A percentile compares a stretch with the other conserved stretches of the same genome.
phyloP scores from a whole-genome alignment of 2,797 vertebrate genomes.

The Phylloscopus collybita region DNA sequence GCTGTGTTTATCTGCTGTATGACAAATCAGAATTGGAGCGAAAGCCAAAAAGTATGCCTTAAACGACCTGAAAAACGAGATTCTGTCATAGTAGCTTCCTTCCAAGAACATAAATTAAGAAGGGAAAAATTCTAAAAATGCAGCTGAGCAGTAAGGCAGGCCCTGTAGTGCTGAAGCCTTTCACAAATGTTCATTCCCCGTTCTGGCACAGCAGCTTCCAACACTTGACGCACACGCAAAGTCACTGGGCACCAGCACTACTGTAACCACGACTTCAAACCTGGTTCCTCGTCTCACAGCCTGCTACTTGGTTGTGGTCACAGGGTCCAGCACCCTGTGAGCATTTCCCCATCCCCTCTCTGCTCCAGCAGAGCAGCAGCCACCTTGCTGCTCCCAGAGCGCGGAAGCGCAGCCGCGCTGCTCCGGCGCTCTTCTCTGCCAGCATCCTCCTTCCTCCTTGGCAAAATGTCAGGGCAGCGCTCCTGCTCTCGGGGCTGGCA shows the following conservation, averaged over 20 bases:
- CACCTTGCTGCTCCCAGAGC: not conserved
- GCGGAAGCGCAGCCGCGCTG: fast-evolving
- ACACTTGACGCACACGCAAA: not conserved
- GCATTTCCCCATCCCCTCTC: not conserved
- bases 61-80: slow-evolving; percentile 30
- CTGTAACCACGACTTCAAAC: not conserved
- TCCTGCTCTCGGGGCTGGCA: fast-evolving
- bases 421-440: not conserved
- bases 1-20: slow-evolving; percentile 42
- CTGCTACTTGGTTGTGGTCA: not conserved
- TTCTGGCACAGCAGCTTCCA: not conserved
- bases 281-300: not conserved
- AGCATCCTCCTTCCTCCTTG: slow-evolving; percentile 9
- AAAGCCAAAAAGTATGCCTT: slow-evolving; percentile 31
- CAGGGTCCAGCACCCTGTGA: not conserved
- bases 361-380: not conserved
- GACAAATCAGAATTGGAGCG: slow-evolving; percentile 41
- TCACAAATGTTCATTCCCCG: slow-evolving; percentile 3
- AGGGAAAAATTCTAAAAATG: slow-evolving; percentile 36
- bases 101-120: slow-evolving; percentile 54
- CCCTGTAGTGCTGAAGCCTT: not conserved
- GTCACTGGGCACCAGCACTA: not conserved
- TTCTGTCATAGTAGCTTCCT: slow-evolving; percentile 43
- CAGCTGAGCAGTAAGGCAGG: not conserved
- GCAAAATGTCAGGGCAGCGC: not conserved